Evolutionary conservation across 2,797 vertebrate species (phyloP).

Genomic region (Aulostomus chinensis): DNA sequence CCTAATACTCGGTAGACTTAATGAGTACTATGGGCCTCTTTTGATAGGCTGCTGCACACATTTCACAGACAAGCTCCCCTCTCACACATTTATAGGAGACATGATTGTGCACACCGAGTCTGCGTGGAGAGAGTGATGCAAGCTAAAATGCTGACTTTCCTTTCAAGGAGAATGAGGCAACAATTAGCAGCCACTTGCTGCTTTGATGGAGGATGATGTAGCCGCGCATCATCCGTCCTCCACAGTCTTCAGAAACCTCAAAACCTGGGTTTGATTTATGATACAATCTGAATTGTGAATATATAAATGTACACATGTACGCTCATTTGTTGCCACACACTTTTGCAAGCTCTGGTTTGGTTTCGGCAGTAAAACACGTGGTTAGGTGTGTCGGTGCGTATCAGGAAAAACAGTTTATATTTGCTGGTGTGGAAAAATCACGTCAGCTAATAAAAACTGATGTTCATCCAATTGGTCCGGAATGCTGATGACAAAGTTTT

Average conservation of each 20-base stretch:
- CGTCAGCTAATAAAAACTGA: too few species aligned
- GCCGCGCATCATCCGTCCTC: constrained; percentile 6
- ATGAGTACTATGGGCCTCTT: constrained; percentile 41
- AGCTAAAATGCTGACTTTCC: constrained; percentile 57
- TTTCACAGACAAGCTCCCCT: constrained; percentile 2
- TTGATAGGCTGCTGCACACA: constrained; percentile 17
- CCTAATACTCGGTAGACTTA: constrained; percentile 51
- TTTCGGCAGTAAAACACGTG: too few species aligned
- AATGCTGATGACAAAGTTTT: too few species aligned
- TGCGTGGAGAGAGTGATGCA: constrained; percentile 28
- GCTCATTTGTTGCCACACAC: too few species aligned
- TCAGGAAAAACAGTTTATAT: too few species aligned
- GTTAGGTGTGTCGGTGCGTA: too few species aligned
- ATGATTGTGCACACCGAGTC: neutral
- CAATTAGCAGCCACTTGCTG: constrained; percentile 39
- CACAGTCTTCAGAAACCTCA: neutral
- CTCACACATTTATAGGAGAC: neutral
- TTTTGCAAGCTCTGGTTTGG: too few species aligned
- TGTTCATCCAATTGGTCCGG: too few species aligned
- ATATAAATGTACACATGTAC: too few species aligned
- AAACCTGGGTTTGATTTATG: neutral
- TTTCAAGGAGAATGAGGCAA: constrained; percentile 50
- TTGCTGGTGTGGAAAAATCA: too few species aligned
- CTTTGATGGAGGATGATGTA: constrained; percentile 14
- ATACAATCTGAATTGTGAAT: neutral